Base-by-base conservation (phyloP, 1,140 invertebrate genomes). In the Drosophila suzukii region DNA sequence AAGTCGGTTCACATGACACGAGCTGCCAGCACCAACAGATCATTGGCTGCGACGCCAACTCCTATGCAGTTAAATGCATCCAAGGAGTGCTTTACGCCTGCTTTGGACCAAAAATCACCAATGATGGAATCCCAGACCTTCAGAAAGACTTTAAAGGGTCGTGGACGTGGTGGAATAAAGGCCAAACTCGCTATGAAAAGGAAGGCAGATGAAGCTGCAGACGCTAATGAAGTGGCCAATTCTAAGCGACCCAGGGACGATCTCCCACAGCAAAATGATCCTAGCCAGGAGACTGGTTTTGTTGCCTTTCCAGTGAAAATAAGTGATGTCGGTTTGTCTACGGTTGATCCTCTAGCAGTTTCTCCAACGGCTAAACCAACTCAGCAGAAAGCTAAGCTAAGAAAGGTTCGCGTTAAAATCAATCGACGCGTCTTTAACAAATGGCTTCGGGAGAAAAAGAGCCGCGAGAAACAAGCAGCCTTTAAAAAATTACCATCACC, bases 241-340 rank as follows among this genome's bases (percentile, higher is more conserved):
- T 1, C 17, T 4, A 58, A 36, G 71, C 57, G 1, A 6, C 15
- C 4, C 7, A 32, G 20, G 46, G 59, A 47, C 20, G 63, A 7
- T 41, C 0, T 59, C 8, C 46, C 47, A 4, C 17, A 20, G 6
- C 43, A 44, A 27, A 24, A 38, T 27, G 13, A 2, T 1, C 5
- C 8, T 15, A 13, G 2, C 7, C 38, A 11, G 12, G 58, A 44
- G 6, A 12, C 8, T 3, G 8, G 13, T 0, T 11, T 51, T 1
- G 2, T 60, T 36, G 83, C 84, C 0, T 86, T 86, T 10, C 83
- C 83, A 4, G 75, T 86, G 0, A 81, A 62, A n/a, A 83, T 86
- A 6, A 76, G 62, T 8, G 83, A 67, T 24, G 79, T 75, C 6
- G 8, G 12, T 3, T 32, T 38, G 36, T 4, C 20, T 34, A 15